Percentiles rank a stretch among this genome's conserved stretches.
Conservation (phyloP, 2,888 invertebrate genomes). For the Muscina levida region DNA sequence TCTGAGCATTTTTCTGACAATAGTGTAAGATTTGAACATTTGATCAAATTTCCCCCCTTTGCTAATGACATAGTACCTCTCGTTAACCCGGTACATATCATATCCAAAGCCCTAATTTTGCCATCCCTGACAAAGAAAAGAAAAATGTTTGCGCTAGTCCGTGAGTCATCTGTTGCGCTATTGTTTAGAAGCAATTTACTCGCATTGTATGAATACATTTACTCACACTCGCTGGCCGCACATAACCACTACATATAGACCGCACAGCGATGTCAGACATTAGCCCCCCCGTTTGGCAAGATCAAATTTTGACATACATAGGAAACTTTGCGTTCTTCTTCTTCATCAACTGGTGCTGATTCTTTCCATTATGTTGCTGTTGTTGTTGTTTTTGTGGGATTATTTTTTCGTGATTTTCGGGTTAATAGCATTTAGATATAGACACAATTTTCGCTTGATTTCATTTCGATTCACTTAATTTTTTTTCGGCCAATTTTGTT, state of each 20-base stretch:
- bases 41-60: too few species aligned
- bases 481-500: background rate
- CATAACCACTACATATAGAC: constrained; percentile 29
- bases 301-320: constrained; percentile 60
- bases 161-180: constrained; percentile 45
- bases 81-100: too few species aligned
- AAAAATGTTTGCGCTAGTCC: constrained; percentile 18
- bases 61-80: too few species aligned
- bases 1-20: too few species aligned
- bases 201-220: background rate
- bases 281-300: constrained; percentile 58
- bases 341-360: background rate
- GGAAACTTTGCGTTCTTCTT: constrained; percentile 2
- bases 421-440: constrained; percentile 53
- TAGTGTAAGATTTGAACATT: too few species aligned
- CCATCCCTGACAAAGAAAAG: too few species aligned
- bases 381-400: constrained; percentile 1
- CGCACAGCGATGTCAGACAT: constrained; percentile 28
- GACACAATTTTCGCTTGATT: constrained; percentile 55
- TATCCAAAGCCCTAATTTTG: too few species aligned
- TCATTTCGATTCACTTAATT: constrained; percentile 35
- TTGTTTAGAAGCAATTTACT: constrained; percentile 2
- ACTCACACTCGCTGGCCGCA: background rate
- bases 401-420: constrained; percentile 1
- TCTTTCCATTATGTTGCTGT: too few species aligned